A percentile compares a stretch with the other conserved stretches of the same genome.
Conservation (phyloP, 2,113 vertebrate species). For the Neolamprologus caudopunctatus region DNA sequence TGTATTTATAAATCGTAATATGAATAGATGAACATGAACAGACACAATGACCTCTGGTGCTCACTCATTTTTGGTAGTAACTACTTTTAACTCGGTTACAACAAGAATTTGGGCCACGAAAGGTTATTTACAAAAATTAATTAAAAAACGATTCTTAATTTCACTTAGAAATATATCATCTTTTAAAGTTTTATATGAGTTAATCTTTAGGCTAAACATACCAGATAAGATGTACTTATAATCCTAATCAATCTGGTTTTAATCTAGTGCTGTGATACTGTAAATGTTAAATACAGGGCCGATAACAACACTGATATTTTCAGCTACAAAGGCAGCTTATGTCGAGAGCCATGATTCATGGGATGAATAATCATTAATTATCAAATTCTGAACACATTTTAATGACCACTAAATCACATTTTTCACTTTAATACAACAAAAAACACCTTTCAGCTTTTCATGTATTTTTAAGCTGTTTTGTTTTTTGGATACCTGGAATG, state of each 20-base stretch:
- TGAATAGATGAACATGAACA: neutral
- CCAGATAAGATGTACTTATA: neutral
- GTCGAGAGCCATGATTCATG: neutral
- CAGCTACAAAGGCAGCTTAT: neutral
- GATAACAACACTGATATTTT: neutral
- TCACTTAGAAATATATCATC: neutral
- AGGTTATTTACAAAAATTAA: neutral
- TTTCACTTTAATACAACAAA: neutral
- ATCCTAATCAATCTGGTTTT: neutral
- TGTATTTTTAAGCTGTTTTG: accelerated
- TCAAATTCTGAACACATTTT: neutral
- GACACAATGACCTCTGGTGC: neutral
- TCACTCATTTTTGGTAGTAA: neutral
- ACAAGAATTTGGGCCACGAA: neutral
- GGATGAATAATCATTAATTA: neutral
- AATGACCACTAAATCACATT: neutral
- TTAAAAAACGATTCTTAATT: neutral
- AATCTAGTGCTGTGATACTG: neutral
- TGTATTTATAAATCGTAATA: neutral
- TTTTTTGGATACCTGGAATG: neutral
- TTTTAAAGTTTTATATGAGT: neutral
- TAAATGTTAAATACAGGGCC: neutral
- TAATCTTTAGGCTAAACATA: neutral
- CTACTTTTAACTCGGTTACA: neutral
- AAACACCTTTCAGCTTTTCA: neutral